These are phyloP conservation scores for Spilosoma lubricipeda DNA, from an alignment of 2,888 invertebrate genomes.

Conservation along the genomic window DNA sequence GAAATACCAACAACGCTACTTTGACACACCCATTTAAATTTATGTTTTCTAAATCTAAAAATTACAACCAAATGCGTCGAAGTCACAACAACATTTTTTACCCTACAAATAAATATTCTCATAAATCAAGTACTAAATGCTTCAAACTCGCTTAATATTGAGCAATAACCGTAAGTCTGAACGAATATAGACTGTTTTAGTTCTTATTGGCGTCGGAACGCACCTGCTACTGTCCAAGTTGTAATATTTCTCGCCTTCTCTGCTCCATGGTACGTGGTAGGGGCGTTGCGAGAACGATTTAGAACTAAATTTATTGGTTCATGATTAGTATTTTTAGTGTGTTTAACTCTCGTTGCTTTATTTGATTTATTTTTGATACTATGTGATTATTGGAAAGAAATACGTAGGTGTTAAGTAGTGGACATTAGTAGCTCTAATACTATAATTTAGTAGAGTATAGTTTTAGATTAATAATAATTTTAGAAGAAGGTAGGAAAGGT, in stretches of 20 bases:
- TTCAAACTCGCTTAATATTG: conserved; percentile 56
- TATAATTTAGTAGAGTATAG: not conserved
- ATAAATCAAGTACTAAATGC: conserved; percentile 48
- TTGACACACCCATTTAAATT: conserved; percentile 25
- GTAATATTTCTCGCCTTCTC: conserved; percentile 72
- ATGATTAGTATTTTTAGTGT: conserved; percentile 17
- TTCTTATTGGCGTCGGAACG: conserved; percentile 66
- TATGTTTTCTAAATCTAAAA: conserved; percentile 24
- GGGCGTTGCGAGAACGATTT: conserved; percentile 43
- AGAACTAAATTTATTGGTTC: conserved; percentile 27
- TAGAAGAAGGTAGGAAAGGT: not conserved
- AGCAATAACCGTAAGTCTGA: conserved; percentile 63
- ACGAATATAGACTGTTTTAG: conserved; percentile 56
- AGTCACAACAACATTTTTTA: conserved; percentile 44
- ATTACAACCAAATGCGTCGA: conserved; percentile 27
- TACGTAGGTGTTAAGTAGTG: not conserved
- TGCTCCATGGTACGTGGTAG: conserved; percentile 49
- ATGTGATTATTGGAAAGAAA: not conserved
- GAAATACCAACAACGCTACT: conserved; percentile 22
- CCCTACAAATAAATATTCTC: conserved; percentile 35
- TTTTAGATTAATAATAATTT: not conserved
- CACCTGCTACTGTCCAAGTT: conserved; percentile 71
- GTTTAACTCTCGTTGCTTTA: conserved; percentile 2
- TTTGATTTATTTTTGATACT: conserved; percentile 1
- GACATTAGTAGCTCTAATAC: not conserved